Evolutionary conservation across 2,113 vertebrate species (phyloP), one percentile per base, ranked within the genome.

Genomic region (Oreochromis niloticus): DNA sequence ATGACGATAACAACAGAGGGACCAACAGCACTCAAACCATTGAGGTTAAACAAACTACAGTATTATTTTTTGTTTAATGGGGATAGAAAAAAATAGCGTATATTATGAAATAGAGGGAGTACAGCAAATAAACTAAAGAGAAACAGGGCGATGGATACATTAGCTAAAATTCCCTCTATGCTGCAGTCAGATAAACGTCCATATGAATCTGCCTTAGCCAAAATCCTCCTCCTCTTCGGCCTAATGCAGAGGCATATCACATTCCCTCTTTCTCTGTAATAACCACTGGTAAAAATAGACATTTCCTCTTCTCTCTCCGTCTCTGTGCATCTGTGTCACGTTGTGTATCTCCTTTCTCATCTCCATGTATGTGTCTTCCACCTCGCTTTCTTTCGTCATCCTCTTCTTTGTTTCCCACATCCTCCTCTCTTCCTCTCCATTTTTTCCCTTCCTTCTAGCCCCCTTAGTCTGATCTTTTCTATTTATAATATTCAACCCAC

Each of bases 401-500:
- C 48, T 87, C 63, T 66, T 82, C 71, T 73, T 82, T 80, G 80
- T 80, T 68, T 63, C 78, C 85, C 73, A 89, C 85, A 87, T 91
- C 87, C 80, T 88, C 88, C 84, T 85, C 83, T 91, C 22, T 68
- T 55, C 34, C 84, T 85, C 61, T 73, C 39, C 36, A 50, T 6
- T 87, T 59, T 52, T 75, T 32, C 13, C 9, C 86, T 86, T 79
- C n/a, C n/a, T 57, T 22, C 80, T 59, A 66, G 63, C 84, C 59
- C 36, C 79, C 61, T 91, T 87, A 56, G 81, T 92, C 63, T 84
- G 84, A 91, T 85, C 36, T 82, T 88, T 92, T 91, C 93, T 94
- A 92, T 95, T 94, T 95, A 89, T 91, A 96, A 94, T 90, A 91
- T 93, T 92, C 88, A 92, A 86, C 88, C 95, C 93, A 94, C 91